Conservation (phyloP, 2,113 vertebrate genomes). For the Platycercus adscitus region DNA sequence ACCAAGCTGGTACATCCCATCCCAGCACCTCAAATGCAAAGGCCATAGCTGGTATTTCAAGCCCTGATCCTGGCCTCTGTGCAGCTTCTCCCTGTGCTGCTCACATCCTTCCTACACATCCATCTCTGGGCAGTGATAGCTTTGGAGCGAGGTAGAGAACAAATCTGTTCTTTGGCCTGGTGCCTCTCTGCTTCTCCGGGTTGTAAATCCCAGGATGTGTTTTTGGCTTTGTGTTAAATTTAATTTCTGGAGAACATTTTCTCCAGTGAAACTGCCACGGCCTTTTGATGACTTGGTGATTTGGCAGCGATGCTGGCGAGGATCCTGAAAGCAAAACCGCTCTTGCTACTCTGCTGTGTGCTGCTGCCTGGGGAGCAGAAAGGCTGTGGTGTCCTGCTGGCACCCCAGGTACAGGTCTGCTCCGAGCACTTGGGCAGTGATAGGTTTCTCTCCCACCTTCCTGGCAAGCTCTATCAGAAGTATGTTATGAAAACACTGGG, state of each 20-base stretch:
- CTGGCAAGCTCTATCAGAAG: not conserved
- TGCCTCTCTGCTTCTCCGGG: not conserved
- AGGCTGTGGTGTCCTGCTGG: accelerated
- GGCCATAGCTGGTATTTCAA: not conserved
- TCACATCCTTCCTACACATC: not conserved
- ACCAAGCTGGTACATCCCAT: accelerated
- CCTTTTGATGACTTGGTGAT: not conserved
- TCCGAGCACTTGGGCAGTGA: not conserved
- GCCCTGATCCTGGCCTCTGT: not conserved
- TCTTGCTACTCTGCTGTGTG: accelerated
- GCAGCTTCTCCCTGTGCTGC: not conserved
- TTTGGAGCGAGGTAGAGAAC: not conserved
- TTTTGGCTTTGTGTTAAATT: not conserved
- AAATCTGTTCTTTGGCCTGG: not conserved
- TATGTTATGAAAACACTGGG: not conserved
- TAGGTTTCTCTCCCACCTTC: not conserved
- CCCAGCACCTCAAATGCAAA: not conserved
- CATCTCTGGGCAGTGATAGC: not conserved
- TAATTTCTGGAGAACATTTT: not conserved
- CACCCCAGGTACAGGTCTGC: not conserved
- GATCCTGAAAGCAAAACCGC: not conserved
- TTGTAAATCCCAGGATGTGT: not conserved
- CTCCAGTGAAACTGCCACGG: not conserved
- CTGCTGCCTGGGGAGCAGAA: not conserved
- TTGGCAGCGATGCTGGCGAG: not conserved